Evolutionary conservation across 2,888 invertebrate genomes (phyloP).

Genomic region (Prosapia bicincta): DNA sequence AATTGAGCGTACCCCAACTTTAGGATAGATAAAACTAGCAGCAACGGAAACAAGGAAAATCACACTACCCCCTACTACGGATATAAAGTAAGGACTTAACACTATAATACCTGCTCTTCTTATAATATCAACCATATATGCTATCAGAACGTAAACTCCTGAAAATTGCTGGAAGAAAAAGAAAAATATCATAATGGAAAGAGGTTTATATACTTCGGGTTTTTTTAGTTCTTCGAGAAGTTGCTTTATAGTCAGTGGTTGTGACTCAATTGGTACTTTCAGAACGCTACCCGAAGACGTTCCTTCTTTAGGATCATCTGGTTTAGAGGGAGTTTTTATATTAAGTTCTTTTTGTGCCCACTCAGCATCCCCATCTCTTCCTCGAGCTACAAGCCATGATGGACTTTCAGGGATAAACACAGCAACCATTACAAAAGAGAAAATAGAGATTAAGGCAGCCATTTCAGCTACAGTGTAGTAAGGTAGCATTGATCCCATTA

Average conservation of each 20-base stretch:
- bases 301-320: conserved; percentile 22
- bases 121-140: conserved; percentile 54
- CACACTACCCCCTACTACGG: conserved; percentile 37
- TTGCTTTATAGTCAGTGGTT: conserved; percentile 32
- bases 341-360: conserved; percentile 36
- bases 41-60: conserved; percentile 36
- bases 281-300: conserved; percentile 27
- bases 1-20: conserved; percentile 55
- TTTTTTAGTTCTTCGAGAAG: conserved; percentile 32
- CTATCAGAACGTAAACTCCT: conserved; percentile 55
- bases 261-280: conserved; percentile 41
- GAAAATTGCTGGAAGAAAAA: conserved; percentile 59
- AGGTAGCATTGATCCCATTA: conserved; percentile 51
- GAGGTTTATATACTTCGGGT: conserved; percentile 49
- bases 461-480: conserved; percentile 41
- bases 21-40: conserved; percentile 46
- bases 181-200: conserved; percentile 49
- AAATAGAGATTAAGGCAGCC: conserved; percentile 46
- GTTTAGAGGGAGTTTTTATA: conserved; percentile 34
- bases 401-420: conserved; percentile 54
- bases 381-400: conserved; percentile 51
- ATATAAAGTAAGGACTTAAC: conserved; percentile 37
- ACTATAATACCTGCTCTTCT: conserved; percentile 41
- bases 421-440: conserved; percentile 46
- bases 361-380: conserved; percentile 50